Percentiles rank a stretch among this genome's conserved stretches.
These are phyloP conservation scores for Stenchaetothrips biformis DNA, from an alignment of 2,888 invertebrate genomes.

Conservation along the genomic window DNA sequence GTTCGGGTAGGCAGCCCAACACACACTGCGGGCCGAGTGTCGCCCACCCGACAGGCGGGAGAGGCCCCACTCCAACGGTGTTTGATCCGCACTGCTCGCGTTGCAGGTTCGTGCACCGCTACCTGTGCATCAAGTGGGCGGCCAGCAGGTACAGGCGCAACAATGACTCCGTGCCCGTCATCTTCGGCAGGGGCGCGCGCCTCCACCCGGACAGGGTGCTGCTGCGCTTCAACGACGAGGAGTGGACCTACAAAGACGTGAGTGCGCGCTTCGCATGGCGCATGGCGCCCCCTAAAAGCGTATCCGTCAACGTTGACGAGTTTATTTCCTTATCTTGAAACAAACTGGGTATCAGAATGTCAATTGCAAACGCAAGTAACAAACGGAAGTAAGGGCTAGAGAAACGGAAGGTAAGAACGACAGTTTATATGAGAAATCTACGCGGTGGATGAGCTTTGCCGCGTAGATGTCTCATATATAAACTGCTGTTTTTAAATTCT, in stretches of 20 bases:
- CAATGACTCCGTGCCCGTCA: conserved; percentile 3
- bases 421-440: too few relatives aligned
- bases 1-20: neutral
- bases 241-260: neutral
- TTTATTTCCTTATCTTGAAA: neutral
- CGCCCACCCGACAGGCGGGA: neutral
- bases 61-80: neutral
- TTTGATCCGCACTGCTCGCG: neutral
- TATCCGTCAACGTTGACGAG: too few relatives aligned
- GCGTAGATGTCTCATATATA: too few relatives aligned
- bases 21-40: neutral
- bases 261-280: neutral
- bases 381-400: too few relatives aligned
- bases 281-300: too few relatives aligned
- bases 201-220: neutral
- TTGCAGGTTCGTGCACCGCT: conserved; percentile 14
- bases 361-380: too few relatives aligned
- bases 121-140: neutral
- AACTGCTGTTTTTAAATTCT: too few relatives aligned
- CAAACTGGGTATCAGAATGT: neutral
- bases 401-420: too few relatives aligned
- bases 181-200: neutral
- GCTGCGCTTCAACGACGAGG: conserved; percentile 10
- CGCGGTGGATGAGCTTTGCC: too few relatives aligned
- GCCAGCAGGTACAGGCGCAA: neutral